Evolutionary conservation across 2,797 vertebrate genomes (phyloP), one percentile per base, ranked within the genome.

Genomic region (Silurus lanzhouensis): DNA sequence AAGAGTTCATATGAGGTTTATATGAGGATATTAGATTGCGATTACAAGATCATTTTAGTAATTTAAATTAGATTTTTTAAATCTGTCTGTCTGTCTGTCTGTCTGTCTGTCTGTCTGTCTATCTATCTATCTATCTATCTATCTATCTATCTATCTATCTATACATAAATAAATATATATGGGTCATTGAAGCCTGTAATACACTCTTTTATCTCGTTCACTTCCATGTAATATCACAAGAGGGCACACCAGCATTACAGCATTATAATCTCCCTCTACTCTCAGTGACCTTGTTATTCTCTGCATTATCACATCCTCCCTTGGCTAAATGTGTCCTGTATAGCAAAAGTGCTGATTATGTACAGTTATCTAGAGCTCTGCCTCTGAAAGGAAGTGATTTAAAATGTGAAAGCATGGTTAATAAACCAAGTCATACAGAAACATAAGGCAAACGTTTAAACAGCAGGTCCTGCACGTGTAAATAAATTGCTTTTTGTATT

Each of bases 171-270:
- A 52, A 1, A 52, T 52, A 52, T 52, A 52, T 52, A 52, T 52
- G 10, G 8, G 25, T 61, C 12, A 61, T 20, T 60, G 57, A 38
- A 77, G 2, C 31, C 44, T 22, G 57, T n/a, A 60, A 10, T 6
- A 44, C 9, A 60, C 31, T 7, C 10, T 44, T 78, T 78, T 44
- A 15, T 27, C 19, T 58, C 13, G 5, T 63, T 14, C 76, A n/a
- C 12, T 61, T n/a, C 76, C 82, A 0, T 2, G 2, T 3, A 0
- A 0, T 3, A 87, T 83, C 92, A 92, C 83, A 83, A 93, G 93
- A 92, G 90, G 93, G 91, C 92, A 83, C 90, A 87, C 9, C 84
- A 84, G 89, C 75, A 74, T 87, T 85, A 74, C 84, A 84, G 89
- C 78, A 74, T 87, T 85, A 71, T 67, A 81, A 52, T 86, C 61